A percentile compares a stretch with the other conserved stretches of the same genome.
These are phyloP conservation scores for Dicentrarchus labrax DNA, from an alignment of 2,113 vertebrate species.

Conservation along the genomic window DNA sequence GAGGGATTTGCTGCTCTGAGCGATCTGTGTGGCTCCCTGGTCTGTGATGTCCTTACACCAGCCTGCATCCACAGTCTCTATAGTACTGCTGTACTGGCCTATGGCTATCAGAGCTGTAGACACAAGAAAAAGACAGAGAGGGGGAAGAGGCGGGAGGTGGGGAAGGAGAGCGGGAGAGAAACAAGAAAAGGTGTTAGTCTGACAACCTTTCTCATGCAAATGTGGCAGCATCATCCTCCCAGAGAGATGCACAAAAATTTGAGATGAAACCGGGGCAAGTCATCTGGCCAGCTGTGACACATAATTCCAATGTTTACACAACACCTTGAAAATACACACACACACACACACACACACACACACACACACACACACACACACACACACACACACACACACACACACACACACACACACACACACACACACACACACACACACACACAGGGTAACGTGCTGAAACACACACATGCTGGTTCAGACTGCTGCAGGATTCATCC, in stretches of 20 bases:
- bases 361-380: conserved; percentile 10
- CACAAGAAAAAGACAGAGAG: conserved; percentile 40
- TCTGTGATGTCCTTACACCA: conserved; percentile 99
- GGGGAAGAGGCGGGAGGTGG: background rate
- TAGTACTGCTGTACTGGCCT: conserved; percentile 95
- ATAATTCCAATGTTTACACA: conserved; percentile 67
- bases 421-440: background rate
- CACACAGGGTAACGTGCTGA: background rate
- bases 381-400: background rate
- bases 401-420: background rate
- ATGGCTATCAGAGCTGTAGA: conserved; percentile 95
- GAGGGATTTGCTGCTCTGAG: conserved; percentile 97
- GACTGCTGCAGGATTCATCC: conserved; percentile 69
- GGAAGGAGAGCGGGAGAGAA: conserved; percentile 27
- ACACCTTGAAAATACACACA: conserved; percentile 50
- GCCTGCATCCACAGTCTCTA: conserved; percentile 98
- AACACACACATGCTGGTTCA: conserved; percentile 47
- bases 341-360: background rate
- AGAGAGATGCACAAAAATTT: conserved; percentile 59
- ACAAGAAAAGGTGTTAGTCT: conserved; percentile 77
- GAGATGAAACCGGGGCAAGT: conserved; percentile 63
- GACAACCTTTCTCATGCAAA: conserved; percentile 78
- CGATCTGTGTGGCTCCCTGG: conserved; percentile 95
- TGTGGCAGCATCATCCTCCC: conserved; percentile 60
- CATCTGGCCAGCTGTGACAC: conserved; percentile 70